Conservation (phyloP, 2,113 vertebrate species). For the Lates calcarifer region DNA sequence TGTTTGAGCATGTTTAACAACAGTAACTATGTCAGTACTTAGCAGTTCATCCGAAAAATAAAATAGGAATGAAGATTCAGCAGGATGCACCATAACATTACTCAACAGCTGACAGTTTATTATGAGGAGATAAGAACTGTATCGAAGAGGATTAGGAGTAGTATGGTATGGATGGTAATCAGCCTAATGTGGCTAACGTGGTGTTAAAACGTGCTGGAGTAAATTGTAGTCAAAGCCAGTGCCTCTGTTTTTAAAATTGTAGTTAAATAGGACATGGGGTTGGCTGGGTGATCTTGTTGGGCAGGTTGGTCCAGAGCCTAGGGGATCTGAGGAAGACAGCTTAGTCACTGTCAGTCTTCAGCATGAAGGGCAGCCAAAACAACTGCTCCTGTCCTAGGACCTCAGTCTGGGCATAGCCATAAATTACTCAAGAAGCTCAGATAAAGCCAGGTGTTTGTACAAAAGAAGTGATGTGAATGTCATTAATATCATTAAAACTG, state of each 20-base stretch:
- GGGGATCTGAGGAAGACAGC: background rate
- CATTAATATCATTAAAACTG: background rate
- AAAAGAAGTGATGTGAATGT: too few species aligned
- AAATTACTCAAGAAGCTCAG: background rate
- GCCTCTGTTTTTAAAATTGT: background rate
- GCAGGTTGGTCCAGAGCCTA: constrained; percentile 33
- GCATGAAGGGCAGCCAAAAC: background rate
- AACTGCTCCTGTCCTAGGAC: background rate
- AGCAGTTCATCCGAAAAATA: too few species aligned
- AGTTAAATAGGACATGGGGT: constrained; percentile 24
- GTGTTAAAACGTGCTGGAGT: background rate
- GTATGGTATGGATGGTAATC: background rate
- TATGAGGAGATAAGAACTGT: background rate
- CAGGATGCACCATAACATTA: background rate
- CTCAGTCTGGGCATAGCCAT: background rate
- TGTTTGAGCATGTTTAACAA: too few species aligned
- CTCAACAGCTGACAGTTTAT: too few species aligned
- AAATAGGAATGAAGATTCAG: too few species aligned
- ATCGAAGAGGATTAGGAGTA: too few species aligned
- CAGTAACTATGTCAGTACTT: too few species aligned
- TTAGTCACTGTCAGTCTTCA: background rate
- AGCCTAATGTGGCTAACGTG: background rate
- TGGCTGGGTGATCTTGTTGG: constrained; percentile 15
- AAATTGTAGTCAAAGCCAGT: background rate
- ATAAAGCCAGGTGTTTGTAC: too few species aligned